A percentile compares a stretch with the other conserved stretches of the same genome.
Conservation (phyloP, 2,888 invertebrate species). For the Perizoma flavofasciatum region DNA sequence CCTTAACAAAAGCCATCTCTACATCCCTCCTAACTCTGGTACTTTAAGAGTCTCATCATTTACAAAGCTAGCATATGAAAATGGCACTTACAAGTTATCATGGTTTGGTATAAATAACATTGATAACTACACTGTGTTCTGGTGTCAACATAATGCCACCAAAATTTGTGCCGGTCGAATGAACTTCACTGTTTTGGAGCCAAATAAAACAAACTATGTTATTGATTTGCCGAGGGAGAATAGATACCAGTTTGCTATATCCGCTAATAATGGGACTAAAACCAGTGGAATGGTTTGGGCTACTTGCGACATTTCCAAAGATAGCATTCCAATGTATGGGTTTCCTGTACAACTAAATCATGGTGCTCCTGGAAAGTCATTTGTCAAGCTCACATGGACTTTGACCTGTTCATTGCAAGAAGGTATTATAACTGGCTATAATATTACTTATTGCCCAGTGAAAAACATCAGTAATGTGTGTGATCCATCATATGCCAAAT, state of each 20-base stretch:
- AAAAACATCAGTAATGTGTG: conserved; percentile 81
- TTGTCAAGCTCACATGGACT: conserved; percentile 87
- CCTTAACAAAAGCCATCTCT: conserved; percentile 80
- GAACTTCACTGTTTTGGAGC: conserved; percentile 68
- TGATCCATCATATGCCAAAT: conserved; percentile 69
- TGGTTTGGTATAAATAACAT: conserved; percentile 86
- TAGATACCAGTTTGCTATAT: conserved; percentile 91
- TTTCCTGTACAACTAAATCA: conserved; percentile 66
- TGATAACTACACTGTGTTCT: conserved; percentile 91
- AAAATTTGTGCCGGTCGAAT: conserved; percentile 82
- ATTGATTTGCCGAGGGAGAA: conserved; percentile 84
- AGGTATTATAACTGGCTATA: conserved; percentile 89
- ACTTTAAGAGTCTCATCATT: conserved; percentile 82
- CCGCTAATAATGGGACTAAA: conserved; percentile 87
- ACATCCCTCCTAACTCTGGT: conserved; percentile 83
- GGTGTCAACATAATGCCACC: conserved; percentile 85
- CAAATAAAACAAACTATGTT: conserved; percentile 76
- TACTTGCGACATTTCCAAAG: conserved; percentile 84
- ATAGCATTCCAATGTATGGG: conserved; percentile 82
- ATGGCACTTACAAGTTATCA: conserved; percentile 88
- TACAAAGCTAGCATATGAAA: conserved; percentile 88
- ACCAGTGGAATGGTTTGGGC: conserved; percentile 96
- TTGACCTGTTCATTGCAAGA: conserved; percentile 90
- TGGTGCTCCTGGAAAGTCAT: conserved; percentile 67
- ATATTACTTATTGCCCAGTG: conserved; percentile 89